Evolutionary conservation across 2,113 vertebrate species (phyloP).

Genomic region (Capreolus pygargus): DNA sequence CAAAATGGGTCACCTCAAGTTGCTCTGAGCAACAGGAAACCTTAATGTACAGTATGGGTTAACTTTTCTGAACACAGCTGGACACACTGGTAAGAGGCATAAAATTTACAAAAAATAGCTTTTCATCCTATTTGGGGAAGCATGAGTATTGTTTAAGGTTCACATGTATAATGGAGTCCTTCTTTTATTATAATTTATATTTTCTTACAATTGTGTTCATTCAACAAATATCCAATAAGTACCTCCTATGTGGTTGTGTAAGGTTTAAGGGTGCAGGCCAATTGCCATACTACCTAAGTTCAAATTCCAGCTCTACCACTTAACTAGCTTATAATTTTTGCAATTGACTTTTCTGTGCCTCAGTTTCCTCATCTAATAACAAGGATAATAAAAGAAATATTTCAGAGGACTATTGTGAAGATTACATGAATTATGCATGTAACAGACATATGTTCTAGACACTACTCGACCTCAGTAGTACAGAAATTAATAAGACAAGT

Average conservation of each 20-base stretch:
- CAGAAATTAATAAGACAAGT: background rate
- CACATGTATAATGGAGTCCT: background rate
- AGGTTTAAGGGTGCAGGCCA: background rate
- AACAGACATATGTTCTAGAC: background rate
- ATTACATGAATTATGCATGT: background rate
- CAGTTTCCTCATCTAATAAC: slow-evolving; percentile 1
- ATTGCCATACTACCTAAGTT: background rate
- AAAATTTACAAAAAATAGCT: background rate
- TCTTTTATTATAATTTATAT: background rate
- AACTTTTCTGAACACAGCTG: background rate
- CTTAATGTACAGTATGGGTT: background rate
- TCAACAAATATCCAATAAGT: slow-evolving; percentile 14
- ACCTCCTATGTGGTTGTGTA: background rate
- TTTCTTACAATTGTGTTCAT: background rate
- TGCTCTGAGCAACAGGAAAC: background rate
- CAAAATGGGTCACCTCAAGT: background rate
- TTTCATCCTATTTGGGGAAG: background rate
- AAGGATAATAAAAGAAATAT: background rate
- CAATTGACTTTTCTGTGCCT: background rate
- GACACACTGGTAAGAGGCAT: background rate
- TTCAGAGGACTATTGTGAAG: background rate
- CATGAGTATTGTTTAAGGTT: background rate
- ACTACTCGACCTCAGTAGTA: background rate
- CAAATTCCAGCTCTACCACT: background rate
- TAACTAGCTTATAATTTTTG: slow-evolving; percentile 11